Evolutionary conservation across 2,797 vertebrate genomes (phyloP), one percentile per base, ranked within the genome.

Genomic region (Lepilemur ruficaudatus): DNA sequence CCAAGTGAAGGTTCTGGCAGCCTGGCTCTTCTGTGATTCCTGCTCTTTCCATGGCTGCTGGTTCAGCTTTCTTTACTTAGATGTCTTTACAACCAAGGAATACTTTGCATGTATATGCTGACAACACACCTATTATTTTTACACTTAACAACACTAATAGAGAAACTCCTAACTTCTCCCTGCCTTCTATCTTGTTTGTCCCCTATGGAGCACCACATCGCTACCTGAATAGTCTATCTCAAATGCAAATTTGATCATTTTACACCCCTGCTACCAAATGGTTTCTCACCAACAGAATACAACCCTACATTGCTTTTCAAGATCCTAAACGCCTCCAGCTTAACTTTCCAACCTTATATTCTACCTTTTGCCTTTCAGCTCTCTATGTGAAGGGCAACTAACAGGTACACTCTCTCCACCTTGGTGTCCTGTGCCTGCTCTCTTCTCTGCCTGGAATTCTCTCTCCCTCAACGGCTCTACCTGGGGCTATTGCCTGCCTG

Each of bases 191-290:
- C 50, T 38, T 41, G 18, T 80, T 72, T 86, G 32, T 55, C 46
- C 73, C 3, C 23, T 41, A 22, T 70, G 20, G 5, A 76, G 13
- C 23, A 50, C 12, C 41, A 73, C 2, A 30, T 1, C 46, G 52
- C n/a, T 25, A 50, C 30, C 35, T 5, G 65, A 80, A 43, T 52
- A n/a, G 78, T 57, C 61, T 41, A 46, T 43, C 67, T 57, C 86
- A 96, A 85, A 72, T 59, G 38, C 59, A 94, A 57, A 88, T 89
- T 18, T 46, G 8, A 86, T 83, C 70, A 46, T 20, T 5, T 89
- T 32, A 76, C 14, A 85, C 32, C 38, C 67, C n/a, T 79, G 15
- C 22, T 75, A 43, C 46, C 85, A 85, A 79, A 75, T 13, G 25
- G 0, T 46, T 80, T 87, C 38, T 81, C 14, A 1, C 14, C 55